Conservation (phyloP, 2,888 invertebrate genomes). For the Calameuta pallipes region DNA sequence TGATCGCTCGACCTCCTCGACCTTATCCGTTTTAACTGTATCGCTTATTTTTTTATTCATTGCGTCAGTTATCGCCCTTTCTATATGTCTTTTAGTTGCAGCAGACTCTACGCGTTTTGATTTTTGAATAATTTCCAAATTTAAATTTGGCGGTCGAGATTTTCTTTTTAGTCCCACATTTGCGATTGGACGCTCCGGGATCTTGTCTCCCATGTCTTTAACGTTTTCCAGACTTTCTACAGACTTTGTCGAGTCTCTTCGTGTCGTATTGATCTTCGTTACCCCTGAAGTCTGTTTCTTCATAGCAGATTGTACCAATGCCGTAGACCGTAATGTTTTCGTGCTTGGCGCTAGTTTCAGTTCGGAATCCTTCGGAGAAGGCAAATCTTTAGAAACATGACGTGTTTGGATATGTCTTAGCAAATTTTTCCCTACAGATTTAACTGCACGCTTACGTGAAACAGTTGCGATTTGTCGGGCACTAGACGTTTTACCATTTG, state of each 20-base stretch:
- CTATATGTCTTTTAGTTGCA: neutral
- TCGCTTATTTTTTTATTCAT: neutral
- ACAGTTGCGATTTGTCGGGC: neutral
- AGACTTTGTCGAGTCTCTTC: conserved; percentile 14
- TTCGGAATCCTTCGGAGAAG: neutral
- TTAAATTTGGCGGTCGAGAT: neutral
- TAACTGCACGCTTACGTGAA: neutral
- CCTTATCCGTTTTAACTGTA: neutral
- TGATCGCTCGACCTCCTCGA: neutral
- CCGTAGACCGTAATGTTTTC: neutral
- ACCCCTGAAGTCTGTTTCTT: conserved; percentile 17
- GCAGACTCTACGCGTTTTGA: neutral
- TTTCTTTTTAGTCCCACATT: neutral
- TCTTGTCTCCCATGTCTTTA: neutral
- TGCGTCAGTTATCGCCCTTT: neutral
- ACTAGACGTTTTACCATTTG: neutral
- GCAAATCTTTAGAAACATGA: neutral
- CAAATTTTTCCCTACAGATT: neutral
- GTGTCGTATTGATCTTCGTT: conserved; percentile 21
- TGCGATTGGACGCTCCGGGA: neutral
- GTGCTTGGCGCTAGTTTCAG: neutral
- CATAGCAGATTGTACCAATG: neutral
- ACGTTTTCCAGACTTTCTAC: conserved; percentile 5
- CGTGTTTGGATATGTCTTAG: neutral
- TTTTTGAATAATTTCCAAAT: neutral